Base-by-base conservation (phyloP, 2,797 vertebrate species). In the Spinus olivaceus region DNA sequence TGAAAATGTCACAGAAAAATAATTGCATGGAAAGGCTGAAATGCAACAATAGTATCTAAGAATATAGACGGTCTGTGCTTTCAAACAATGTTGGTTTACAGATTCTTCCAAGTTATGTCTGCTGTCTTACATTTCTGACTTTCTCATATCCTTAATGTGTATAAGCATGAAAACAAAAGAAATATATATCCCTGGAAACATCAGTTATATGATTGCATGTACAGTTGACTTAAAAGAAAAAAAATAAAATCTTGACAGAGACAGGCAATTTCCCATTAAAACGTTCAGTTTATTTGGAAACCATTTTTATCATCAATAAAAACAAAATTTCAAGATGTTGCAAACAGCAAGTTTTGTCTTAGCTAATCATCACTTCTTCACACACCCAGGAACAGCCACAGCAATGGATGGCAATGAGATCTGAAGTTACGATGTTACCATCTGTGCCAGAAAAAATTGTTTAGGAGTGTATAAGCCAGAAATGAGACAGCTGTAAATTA, bases 361-460 rank as follows among this genome's bases (percentile, higher is more conserved):
- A 87, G 74, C 65, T 92, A 90, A 90, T 94, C 85, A 78, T 91
- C 91, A 94, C 77, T 47, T 94, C 85, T 94, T 94, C 91, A 88
- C 85, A 95, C 90, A 94, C 54, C 59, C 61, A 88, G 42, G 42
- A 96, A 69, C 56, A 95, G 82, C 87, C 82, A 95, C 76, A 96
- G 87, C 57, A 88, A 91, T 60, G 76, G 79, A 91, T 91, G 54
- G 82, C 63, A 94, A 79, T 65, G 53, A 81, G 20, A 86, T 83
- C 46, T 89, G 61, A 91, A 92, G 65, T 59, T 90, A 95, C 17
- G 93, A 92, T 94, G 89, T 86, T 91, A 50, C 82, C 69, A 92
- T 86, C 87, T 94, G 90, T 91, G 87, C 69, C 90, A 92, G 54
- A 59, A 94, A 92, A 91, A 61, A 61, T 9, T 65, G 24, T 59